Percentiles rank a stretch among this genome's conserved stretches.
These are phyloP conservation scores for Percopsis transmontana DNA, from an alignment of 2,113 vertebrate species.

Conservation along the genomic window DNA sequence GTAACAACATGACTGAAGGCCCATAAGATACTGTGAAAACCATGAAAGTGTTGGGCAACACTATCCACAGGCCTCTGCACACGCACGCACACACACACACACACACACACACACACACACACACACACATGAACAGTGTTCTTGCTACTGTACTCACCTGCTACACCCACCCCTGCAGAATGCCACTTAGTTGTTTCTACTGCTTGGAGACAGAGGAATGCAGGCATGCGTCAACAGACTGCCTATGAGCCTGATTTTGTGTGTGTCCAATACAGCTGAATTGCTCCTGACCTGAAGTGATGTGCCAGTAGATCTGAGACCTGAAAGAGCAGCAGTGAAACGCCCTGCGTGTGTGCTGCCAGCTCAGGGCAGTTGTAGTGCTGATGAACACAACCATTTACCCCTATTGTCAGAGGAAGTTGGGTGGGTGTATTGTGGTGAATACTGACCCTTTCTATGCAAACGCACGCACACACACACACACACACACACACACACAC, in stretches of 20 bases:
- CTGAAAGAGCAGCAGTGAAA: neutral
- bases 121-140: neutral
- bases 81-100: neutral
- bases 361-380: neutral
- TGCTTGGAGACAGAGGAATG: neutral
- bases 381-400: slow-evolving; percentile 29
- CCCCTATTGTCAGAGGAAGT: slow-evolving; percentile 39
- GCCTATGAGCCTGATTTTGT: neutral
- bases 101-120: slow-evolving; percentile 1
- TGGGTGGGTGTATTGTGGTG: neutral
- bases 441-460: neutral
- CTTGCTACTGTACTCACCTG: slow-evolving; percentile 12
- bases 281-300: neutral
- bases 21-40: slow-evolving; percentile 8
- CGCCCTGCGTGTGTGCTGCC: slow-evolving; percentile 8
- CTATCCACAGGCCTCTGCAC: slow-evolving; percentile 4
- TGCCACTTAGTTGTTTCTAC: slow-evolving; percentile 17
- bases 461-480: neutral
- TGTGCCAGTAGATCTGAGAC: slow-evolving; percentile 15
- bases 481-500: neutral
- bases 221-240: neutral
- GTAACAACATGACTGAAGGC: neutral
- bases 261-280: slow-evolving; percentile 8
- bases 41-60: neutral
- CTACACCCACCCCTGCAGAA: neutral